A percentile compares a stretch with the other conserved stretches of the same genome.
Evolutionary conservation across 2,797 vertebrate species (phyloP).

Genomic region (Huso huso): DNA sequence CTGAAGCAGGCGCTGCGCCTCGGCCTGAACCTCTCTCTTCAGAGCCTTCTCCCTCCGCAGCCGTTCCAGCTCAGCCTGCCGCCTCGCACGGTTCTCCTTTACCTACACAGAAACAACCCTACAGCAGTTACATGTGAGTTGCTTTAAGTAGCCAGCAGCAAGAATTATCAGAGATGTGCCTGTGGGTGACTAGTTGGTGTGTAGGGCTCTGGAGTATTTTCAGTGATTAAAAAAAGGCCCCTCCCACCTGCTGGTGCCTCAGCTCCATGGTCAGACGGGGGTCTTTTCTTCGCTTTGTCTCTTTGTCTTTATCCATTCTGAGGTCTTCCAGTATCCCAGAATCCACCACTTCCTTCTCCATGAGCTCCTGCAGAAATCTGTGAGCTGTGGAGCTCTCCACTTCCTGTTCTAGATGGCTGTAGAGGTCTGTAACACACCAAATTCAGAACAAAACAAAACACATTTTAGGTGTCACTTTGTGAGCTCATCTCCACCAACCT

Average conservation of each 20-base stretch:
- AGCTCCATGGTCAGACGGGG: constrained; percentile 79
- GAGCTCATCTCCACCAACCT: too few relatives aligned
- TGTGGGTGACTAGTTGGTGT: neutral
- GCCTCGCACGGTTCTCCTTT: constrained; percentile 70
- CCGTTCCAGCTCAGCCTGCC: constrained; percentile 60
- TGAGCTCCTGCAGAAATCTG: constrained; percentile 73
- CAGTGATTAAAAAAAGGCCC: too few relatives aligned
- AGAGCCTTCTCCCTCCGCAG: constrained; percentile 54
- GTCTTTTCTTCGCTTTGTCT: constrained; percentile 50
- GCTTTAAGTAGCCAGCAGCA: neutral
- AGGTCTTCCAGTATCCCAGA: constrained; percentile 54
- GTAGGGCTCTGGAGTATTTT: neutral
- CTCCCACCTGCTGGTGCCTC: constrained; percentile 71
- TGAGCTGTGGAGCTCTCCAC: constrained; percentile 63
- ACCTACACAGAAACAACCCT: constrained; percentile 53
- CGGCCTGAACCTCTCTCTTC: constrained; percentile 53
- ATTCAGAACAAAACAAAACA: too few relatives aligned
- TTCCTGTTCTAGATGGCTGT: constrained; percentile 66
- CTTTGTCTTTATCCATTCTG: constrained; percentile 51
- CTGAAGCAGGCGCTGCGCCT: constrained; percentile 58
- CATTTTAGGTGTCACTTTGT: too few relatives aligned
- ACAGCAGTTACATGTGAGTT: neutral
- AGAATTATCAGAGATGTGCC: neutral
- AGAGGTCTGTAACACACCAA: constrained; percentile 61
- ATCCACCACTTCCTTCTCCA: constrained; percentile 67